Evolutionary conservation across 1,140 invertebrate species (phyloP), one percentile per base, ranked within the genome.

Genomic region (Lepidurus arcticus): DNA sequence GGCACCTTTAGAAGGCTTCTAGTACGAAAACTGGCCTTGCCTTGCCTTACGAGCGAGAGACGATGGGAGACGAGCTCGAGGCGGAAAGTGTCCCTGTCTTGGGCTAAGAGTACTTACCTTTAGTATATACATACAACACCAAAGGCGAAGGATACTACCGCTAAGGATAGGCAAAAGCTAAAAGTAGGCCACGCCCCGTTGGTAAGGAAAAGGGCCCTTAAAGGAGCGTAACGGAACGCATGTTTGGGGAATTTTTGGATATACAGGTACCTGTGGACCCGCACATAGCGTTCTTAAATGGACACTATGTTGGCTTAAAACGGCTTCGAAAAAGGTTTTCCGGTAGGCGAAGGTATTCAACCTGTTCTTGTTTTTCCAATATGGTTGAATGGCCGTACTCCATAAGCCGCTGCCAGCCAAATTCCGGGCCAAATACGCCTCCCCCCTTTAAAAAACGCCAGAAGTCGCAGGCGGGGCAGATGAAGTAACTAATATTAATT

Each of bases 71-170:
- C 53, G 53, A 65, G 53, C 53, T 65, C n/a, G 53, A 65, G 53
- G 53, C 53, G 53, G 53, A 65, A 65, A 65, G 53, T 65, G 53
- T 65, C 53, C 53, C 53, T 65, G 53, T 65, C 53, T 13, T 65
- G 53, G 53, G 53, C 53, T 34, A 0, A 34, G 34, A 34, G 34
- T 34, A 34, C 34, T 4, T 4, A 34, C 2, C 34, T 65, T 65
- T 21, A 16, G 53, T 65, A 47, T 47, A 65, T 21, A 3, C 34
- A 34, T 34, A 34, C 34, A 34, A 11, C 53, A 65, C 53, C 53
- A 65, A 65, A 9, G 53, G 53, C 53, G 53, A n/a, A 65, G 53
- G 21, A 65, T 65, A 65, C 53, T 47, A 16, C 45, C 45, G 10
- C 6, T 21, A 65, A 65, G 53, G 53, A 65, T 21, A n/a, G 7